phyloP scores from a whole-genome alignment of 2,888 invertebrate genomes.

The Cheilosia variabilis region DNA sequence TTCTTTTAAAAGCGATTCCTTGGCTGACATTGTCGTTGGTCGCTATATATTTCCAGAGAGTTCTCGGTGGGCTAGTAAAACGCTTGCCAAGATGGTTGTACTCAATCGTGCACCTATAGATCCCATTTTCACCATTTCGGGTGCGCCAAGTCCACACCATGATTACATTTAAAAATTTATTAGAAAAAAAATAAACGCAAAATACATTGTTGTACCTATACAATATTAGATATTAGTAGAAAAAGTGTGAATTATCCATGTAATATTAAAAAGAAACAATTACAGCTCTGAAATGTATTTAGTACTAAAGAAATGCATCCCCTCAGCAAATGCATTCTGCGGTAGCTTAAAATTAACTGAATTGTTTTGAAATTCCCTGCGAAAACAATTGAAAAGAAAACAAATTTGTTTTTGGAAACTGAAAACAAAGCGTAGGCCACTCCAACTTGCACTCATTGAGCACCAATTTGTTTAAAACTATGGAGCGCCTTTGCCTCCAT shows the following conservation, averaged over 20 bases:
- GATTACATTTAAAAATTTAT: conserved; percentile 29
- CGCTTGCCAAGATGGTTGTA: too few species aligned
- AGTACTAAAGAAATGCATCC: conserved; percentile 43
- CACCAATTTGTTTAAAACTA: not conserved
- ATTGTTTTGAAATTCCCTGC: not conserved
- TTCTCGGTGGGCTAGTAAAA: too few species aligned
- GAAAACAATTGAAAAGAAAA: not conserved
- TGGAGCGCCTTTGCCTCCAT: not conserved
- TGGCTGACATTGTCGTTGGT: too few species aligned
- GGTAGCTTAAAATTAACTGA: conserved; percentile 15
- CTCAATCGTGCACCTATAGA: too few species aligned
- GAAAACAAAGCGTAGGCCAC: not conserved
- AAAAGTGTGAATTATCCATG: conserved; percentile 26
- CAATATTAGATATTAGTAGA: conserved; percentile 37
- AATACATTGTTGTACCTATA: conserved; percentile 33
- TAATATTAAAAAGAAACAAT: conserved; percentile 19
- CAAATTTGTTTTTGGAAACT: not conserved
- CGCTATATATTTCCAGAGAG: too few species aligned
- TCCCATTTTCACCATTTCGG: too few species aligned
- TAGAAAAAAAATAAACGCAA: conserved; percentile 58
- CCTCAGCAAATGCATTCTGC: conserved; percentile 10
- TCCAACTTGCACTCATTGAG: not conserved
- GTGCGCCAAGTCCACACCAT: not conserved
- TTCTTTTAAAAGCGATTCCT: too few species aligned
- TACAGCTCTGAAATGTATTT: conserved; percentile 31